phyloP scores from a whole-genome alignment of 2,113 vertebrate species.

The Speoplatyrhinus poulsoni region DNA sequence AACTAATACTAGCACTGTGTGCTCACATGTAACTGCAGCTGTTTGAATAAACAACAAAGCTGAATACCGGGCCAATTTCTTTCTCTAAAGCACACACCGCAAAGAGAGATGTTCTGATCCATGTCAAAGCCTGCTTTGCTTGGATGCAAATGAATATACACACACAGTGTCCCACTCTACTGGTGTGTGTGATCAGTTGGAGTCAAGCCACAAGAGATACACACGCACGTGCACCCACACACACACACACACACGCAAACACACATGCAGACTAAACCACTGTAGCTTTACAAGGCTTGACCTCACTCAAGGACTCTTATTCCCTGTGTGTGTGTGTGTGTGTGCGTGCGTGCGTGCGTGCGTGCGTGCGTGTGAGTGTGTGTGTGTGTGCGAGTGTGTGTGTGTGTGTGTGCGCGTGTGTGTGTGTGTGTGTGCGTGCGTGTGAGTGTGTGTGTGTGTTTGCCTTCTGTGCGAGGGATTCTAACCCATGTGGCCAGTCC shows the following conservation, averaged over 20 bases:
- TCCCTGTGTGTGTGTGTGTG: background rate
- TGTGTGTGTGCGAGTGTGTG: background rate
- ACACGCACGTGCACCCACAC: slow-evolving; percentile 3
- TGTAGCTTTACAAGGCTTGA: slow-evolving; percentile 1
- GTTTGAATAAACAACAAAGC: too few species aligned
- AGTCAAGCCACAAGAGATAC: slow-evolving; percentile 8
- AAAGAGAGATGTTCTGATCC: background rate
- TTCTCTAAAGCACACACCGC: background rate
- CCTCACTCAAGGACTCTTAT: slow-evolving; percentile 41
- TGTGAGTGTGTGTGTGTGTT: slow-evolving; percentile 1
- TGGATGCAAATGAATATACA: background rate
- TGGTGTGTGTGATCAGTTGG: slow-evolving; percentile 19
- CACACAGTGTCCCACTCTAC: slow-evolving; percentile 4
- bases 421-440: slow-evolving; percentile 8
- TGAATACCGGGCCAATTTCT: too few species aligned
- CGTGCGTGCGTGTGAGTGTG: too few species aligned
- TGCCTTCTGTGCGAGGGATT: slow-evolving; percentile 3
- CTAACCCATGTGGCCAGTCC: background rate
- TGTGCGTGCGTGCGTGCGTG: too few species aligned
- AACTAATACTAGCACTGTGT: too few species aligned
- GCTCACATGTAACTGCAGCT: too few species aligned
- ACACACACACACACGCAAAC: slow-evolving; percentile 16
- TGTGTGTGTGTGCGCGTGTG: background rate
- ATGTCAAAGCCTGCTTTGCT: background rate
- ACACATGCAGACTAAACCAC: slow-evolving; percentile 10